Evolutionary conservation across 2,888 invertebrate genomes (phyloP).

Genomic region (Lasioglossum figueresi): DNA sequence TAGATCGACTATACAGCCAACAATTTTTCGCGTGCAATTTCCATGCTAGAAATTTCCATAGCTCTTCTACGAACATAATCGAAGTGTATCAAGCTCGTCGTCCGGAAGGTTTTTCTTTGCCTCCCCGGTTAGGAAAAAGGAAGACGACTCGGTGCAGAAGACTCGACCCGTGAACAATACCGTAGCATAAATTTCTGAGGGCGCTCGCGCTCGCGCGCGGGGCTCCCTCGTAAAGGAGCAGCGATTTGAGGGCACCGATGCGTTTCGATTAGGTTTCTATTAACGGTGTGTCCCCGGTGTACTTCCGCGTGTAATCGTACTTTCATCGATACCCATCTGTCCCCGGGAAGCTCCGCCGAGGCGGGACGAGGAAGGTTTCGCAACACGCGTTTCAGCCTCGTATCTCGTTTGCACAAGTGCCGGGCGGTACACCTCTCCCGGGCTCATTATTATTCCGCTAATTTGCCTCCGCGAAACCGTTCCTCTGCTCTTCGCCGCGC

Average conservation of each 20-base stretch:
- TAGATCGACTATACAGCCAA: not conserved
- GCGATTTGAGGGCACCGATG: constrained; percentile 14
- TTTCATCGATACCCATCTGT: not conserved
- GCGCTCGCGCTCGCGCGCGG: not conserved
- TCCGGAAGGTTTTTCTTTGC: not conserved
- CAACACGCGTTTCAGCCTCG: not conserved
- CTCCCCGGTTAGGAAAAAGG: not conserved
- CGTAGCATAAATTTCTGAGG: not conserved
- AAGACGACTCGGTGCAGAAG: not conserved
- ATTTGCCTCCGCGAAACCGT: constrained; percentile 47
- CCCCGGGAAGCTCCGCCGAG: not conserved
- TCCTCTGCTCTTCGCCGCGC: not conserved
- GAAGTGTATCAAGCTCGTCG: not conserved
- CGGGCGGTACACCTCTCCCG: constrained; percentile 11
- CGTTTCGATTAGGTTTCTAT: constrained; percentile 10
- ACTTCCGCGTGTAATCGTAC: constrained; percentile 17
- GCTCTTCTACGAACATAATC: not conserved
- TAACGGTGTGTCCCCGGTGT: not conserved
- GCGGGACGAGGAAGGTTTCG: not conserved
- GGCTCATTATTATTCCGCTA: constrained; percentile 53
- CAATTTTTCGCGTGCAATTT: not conserved
- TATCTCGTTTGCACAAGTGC: constrained; percentile 37
- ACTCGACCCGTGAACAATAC: not conserved
- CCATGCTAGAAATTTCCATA: not conserved
- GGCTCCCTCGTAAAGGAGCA: not conserved